A percentile compares a stretch with the other conserved stretches of the same genome.
phyloP scores from a whole-genome alignment of 2,888 invertebrate species.

The Trichopria drosophilae region DNA sequence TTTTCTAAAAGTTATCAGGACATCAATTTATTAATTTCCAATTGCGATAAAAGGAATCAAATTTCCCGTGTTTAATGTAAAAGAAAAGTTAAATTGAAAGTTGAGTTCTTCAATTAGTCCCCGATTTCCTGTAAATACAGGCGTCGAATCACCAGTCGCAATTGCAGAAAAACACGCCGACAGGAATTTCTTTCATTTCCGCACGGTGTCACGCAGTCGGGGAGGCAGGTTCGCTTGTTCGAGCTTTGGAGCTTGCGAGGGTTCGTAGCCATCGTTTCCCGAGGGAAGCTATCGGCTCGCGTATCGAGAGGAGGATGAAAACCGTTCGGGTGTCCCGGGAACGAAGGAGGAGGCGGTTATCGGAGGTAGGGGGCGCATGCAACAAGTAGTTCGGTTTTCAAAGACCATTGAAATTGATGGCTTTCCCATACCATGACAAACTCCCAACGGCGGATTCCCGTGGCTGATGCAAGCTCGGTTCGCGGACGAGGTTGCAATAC shows the following conservation, averaged over 20 bases:
- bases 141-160: too few species aligned
- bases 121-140: too few species aligned
- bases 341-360: constrained; percentile 33
- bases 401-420: constrained; percentile 60
- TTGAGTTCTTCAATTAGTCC: too few species aligned
- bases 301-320: constrained; percentile 57
- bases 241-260: constrained; percentile 45
- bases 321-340: constrained; percentile 49
- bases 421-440: constrained; percentile 58
- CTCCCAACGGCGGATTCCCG: constrained; percentile 41
- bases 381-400: constrained; percentile 60
- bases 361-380: constrained; percentile 51
- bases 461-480: constrained; percentile 43
- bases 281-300: constrained; percentile 58
- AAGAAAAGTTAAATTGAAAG: too few species aligned
- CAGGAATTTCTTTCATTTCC: too few species aligned
- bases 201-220: too few species aligned
- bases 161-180: too few species aligned
- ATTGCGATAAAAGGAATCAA: too few species aligned
- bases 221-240: constrained; percentile 45
- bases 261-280: constrained; percentile 52
- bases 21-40: too few species aligned
- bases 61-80: too few species aligned
- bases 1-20: too few species aligned
- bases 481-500: constrained; percentile 53